Base-by-base conservation (phyloP, 1,140 invertebrate species). In the Drosophila ambigua region DNA sequence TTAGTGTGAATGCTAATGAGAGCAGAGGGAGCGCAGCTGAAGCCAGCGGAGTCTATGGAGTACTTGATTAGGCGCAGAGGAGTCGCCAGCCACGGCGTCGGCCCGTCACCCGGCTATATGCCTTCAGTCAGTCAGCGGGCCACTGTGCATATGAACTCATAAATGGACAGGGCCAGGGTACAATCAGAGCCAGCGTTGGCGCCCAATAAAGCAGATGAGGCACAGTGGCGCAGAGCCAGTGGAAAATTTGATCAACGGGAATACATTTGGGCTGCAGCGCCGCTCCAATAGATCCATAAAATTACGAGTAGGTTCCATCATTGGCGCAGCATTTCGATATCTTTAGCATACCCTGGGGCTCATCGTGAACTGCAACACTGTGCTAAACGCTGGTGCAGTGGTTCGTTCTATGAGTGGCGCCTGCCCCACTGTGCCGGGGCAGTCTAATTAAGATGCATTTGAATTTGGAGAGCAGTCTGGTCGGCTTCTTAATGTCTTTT, bases 1-100 rank as follows among this genome's bases (percentile, higher is more conserved):
- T 82, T 82, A 82, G 79, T 82, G 59, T 57, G 52, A 77, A 78
- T 83, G 79, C 79, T 82, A 82, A 82, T 82, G 79, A 83, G 83
- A 82, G 63, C 63, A 52, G 57, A 48, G 54, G 28, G 57, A 52
- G 51, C 39, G 64, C 62, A 46, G 50, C 43, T 39, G 60, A 16
- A 20, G 15, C 11, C n/a, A 11, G 9, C 20, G 5, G 13, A 72
- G 41, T 55, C 49, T 45, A 39, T 46, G 44, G 65, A 62, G 55
- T 59, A 81, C 68, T 81, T 81, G 79, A 81, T 81, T 81, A 81
- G 79, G 50, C 65, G 43, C 51, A 45, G 51, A 20, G 28, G 23
- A 46, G 54, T 53, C 44, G 20, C n/a, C 60, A 63, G 8, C 58
- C 8, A 35, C 58, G 35, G 13, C 8, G 9, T 35, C 2, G 16